phyloP scores from a whole-genome alignment of 2,888 invertebrate genomes.

The Hecatera dysodea region DNA sequence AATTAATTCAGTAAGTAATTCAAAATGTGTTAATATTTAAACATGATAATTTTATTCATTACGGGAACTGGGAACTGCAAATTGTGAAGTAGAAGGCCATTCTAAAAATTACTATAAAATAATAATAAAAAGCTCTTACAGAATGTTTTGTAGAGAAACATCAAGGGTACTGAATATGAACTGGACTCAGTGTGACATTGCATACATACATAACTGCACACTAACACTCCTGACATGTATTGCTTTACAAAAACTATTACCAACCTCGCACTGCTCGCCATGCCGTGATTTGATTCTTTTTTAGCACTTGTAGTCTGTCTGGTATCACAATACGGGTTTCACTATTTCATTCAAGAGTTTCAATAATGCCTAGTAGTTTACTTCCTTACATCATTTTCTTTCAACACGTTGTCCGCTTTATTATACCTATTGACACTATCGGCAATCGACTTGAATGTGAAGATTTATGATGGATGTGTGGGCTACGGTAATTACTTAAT shows the following conservation, averaged over 20 bases:
- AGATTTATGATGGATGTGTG: too few species aligned
- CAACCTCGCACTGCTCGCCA: slow-evolving; percentile 71
- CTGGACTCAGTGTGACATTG: slow-evolving; percentile 7
- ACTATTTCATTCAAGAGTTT: slow-evolving; percentile 28
- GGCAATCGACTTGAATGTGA: neutral
- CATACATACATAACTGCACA: neutral
- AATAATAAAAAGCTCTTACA: slow-evolving; percentile 10
- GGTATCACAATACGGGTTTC: slow-evolving; percentile 21
- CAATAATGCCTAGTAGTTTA: slow-evolving; percentile 45
- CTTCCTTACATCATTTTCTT: slow-evolving; percentile 60
- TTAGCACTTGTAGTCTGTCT: slow-evolving; percentile 29
- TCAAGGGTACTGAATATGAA: slow-evolving; percentile 4
- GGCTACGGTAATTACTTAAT: too few species aligned
- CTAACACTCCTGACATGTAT: neutral
- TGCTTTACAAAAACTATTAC: slow-evolving; percentile 34
- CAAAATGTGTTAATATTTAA: neutral
- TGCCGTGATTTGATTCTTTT: slow-evolving; percentile 42
- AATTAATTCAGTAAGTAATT: neutral
- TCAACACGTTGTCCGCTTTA: slow-evolving; percentile 3
- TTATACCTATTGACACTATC: neutral
- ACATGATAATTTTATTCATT: neutral
- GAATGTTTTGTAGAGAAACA: neutral
- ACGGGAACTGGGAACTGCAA: neutral
- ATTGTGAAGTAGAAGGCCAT: slow-evolving; percentile 12
- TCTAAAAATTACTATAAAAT: neutral